Base-by-base conservation (phyloP, 1,140 invertebrate species). In the Apolygus lucorum region DNA sequence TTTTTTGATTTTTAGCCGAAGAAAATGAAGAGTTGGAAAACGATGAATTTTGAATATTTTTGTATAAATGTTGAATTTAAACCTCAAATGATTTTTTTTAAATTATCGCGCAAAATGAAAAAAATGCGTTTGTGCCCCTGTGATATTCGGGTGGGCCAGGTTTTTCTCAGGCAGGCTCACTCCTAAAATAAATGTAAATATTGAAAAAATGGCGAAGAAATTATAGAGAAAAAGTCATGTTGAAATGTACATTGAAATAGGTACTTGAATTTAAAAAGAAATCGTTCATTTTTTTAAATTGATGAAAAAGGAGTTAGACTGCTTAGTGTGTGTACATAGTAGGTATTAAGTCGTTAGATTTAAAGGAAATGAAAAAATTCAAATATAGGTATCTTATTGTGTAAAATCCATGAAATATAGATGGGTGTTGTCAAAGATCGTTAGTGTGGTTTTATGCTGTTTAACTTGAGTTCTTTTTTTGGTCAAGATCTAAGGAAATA, bases 121-220 rank as follows among this genome's bases (percentile, higher is more conserved):
- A 59, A 59, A 59, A 22, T 59, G 11, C 11, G 22, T 24, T 59
- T 13, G 4, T 17, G 68, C 68, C 68, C 28, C 68, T 69, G 68
- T 69, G 68, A 69, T 69, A 69, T 69, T 69, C 68, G 68, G 63
- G 68, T 69, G 68, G 68, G 68, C 68, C 68, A 69, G 68, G 68
- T 69, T 59, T 59, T 17, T 68, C 28, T 49, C 63, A 64, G 17
- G 68, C 68, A 69, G 68, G 68, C 68, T 69, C 68, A 69, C 68
- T 69, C 68, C 68, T 59, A 59, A 1, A 27, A 26, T 63, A 1
- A 49, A 27, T 69, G 29, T 42, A 69, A 26, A 69, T 63, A 64
- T 24, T 8, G 21, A 11, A 17, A 59, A 59, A 17, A 4, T 17
- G 22, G 22, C 2, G 22, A 11, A 22, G 22, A 13, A 42, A 42